These are phyloP conservation scores for Hirundichthys speculiger DNA, from an alignment of 2,113 vertebrate species.

Conservation along the genomic window DNA sequence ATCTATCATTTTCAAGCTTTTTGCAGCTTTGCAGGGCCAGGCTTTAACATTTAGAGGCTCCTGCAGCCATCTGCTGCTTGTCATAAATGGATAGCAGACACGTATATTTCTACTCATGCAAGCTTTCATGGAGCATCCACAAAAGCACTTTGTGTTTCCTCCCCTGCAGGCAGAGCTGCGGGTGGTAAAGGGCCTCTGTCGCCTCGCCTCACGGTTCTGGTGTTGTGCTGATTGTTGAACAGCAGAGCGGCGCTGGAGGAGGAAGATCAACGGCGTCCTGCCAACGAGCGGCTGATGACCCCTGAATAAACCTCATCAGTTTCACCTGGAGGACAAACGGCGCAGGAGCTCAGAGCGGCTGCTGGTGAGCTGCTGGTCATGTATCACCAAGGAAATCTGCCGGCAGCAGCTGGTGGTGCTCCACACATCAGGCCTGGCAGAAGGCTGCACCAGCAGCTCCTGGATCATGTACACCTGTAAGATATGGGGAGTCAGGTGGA, in stretches of 20 bases:
- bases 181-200: background rate
- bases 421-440: slow-evolving; percentile 25
- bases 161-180: slow-evolving; percentile 6
- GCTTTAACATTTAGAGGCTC: too few species aligned
- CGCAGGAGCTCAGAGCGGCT: slow-evolving; percentile 33
- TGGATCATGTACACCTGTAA: slow-evolving; percentile 29
- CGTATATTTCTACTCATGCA: slow-evolving; percentile 43
- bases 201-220: background rate
- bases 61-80: too few species aligned
- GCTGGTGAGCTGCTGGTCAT: slow-evolving; percentile 36
- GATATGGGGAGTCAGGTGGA: slow-evolving; percentile 7
- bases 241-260: slow-evolving; percentile 22
- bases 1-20: too few species aligned
- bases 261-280: slow-evolving; percentile 34
- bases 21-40: too few species aligned
- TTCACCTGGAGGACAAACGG: slow-evolving; percentile 35
- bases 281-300: slow-evolving; percentile 49
- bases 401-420: slow-evolving; percentile 12
- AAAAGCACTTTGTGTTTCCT: background rate
- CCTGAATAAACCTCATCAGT: slow-evolving; percentile 62
- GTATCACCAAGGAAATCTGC: slow-evolving; percentile 50
- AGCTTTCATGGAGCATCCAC: background rate
- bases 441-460: slow-evolving; percentile 1
- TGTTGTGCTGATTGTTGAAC: slow-evolving; percentile 38
- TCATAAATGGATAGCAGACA: too few species aligned